Conservation (phyloP, 2,113 vertebrate genomes). For the Gopherus evgoodei region DNA sequence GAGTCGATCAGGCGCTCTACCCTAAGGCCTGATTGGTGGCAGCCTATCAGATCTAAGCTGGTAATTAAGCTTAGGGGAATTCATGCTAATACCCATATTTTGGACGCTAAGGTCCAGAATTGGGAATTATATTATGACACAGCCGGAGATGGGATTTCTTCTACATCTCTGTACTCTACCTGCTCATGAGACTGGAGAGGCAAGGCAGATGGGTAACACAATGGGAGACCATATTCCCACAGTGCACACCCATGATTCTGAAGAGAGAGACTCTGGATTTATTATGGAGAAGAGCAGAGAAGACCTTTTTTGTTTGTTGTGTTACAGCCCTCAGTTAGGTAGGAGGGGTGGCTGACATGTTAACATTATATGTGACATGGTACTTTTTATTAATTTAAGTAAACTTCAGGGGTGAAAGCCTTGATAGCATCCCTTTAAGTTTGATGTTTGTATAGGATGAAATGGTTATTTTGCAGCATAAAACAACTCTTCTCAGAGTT, state of each 20-base stretch:
- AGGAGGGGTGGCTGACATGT: background rate
- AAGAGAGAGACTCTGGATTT: background rate
- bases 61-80: no score
- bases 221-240: background rate
- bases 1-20: no score
- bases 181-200: no score
- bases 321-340: background rate
- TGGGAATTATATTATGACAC: no score
- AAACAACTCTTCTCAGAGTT: background rate
- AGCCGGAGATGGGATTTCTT: background rate
- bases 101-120: no score
- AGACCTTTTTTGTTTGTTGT: no score
- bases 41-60: no score
- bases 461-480: background rate
- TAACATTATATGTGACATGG: background rate
- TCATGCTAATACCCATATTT: no score
- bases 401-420: background rate
- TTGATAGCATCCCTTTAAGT: background rate
- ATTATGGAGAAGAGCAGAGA: background rate
- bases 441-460: background rate
- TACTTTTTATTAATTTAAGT: background rate
- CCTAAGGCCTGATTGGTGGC: no score
- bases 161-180: background rate
- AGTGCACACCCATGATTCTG: background rate
- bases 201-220: background rate